Base-by-base conservation (phyloP, 2,888 invertebrate species). In the Myathropa florea region DNA sequence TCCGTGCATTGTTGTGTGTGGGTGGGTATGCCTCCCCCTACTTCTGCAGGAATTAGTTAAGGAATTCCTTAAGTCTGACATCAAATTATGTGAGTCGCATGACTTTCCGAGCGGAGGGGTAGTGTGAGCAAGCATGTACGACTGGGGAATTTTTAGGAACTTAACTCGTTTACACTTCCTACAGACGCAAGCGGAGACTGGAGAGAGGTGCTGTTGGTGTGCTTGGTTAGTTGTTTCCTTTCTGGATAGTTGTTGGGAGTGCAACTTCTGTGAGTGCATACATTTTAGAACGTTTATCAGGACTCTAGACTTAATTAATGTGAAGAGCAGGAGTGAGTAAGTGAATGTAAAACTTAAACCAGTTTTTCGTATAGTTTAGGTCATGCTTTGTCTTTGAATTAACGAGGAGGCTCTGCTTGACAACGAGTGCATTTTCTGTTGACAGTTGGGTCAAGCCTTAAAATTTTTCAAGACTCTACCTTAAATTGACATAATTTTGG, bases 51-150 rank as follows among this genome's bases (percentile, higher is more conserved):
- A 79, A 83, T 83, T 55, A 64, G 67, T 36, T 53, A 26, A n/a
- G n/a, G n/a, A 61, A 63, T 72, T 83, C 63, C 30, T 68, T 78
- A 72, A 21, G 73, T 53, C 64, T 61, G 65, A 67, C 70, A 60
- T 82, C 60, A 12, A 28, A 73, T 80, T 73, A 60, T 33, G 53
- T 28, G 18, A 30, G 18, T 46, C 21, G 39, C 36, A 10, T 23
- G 14, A 30, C 14, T 68, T 14, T 68, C 33, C 55, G 18, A 26
- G 46, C 18, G 46, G 18, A 18, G 46, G 46, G n/a, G n/a, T n/a
- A 65, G 39, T 7, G 46, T 55, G 55, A 18, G n/a, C n/a, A 33
- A 1, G 12, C 10, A 12, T 12, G 33, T 12, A 12, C 53, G 14
- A n/a, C n/a, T 60, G 60, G 18, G 28, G 14, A 33, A 33, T 23